Conservation (phyloP, 2,797 vertebrate species). For the Morelia viridis region DNA sequence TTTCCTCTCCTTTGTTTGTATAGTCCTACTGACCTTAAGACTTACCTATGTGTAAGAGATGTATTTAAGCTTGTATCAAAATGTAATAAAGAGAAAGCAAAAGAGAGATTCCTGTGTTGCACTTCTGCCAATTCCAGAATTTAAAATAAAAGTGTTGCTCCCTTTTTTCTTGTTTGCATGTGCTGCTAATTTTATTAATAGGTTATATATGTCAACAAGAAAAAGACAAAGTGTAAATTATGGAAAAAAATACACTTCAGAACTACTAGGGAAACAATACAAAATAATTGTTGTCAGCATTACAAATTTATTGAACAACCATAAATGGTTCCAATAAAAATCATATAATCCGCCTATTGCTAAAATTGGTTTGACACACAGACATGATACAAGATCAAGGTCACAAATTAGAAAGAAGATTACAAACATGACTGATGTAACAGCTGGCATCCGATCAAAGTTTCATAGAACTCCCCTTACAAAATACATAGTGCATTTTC, state of each 20-base stretch:
- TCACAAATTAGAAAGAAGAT: conserved; percentile 84
- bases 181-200: no score
- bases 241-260: background rate
- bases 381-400: conserved; percentile 88
- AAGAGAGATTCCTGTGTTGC: no score
- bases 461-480: conserved; percentile 66
- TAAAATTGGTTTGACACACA: conserved; percentile 76
- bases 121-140: no score
- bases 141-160: no score
- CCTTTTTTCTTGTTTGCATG: no score
- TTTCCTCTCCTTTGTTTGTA: no score
- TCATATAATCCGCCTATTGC: conserved; percentile 54
- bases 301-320: conserved; percentile 32
- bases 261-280: background rate
- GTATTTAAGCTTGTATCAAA: no score
- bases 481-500: conserved; percentile 65
- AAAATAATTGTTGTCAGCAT: conserved; percentile 29
- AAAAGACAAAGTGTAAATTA: no score
- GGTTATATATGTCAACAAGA: no score
- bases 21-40: no score
- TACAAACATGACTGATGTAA: conserved; percentile 84
- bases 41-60: no score
- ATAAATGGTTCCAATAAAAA: conserved; percentile 53
- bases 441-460: conserved; percentile 91
- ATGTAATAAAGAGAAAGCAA: no score